phyloP scores from a whole-genome alignment of 2,888 invertebrate genomes.

The Phaonia tiefii region DNA sequence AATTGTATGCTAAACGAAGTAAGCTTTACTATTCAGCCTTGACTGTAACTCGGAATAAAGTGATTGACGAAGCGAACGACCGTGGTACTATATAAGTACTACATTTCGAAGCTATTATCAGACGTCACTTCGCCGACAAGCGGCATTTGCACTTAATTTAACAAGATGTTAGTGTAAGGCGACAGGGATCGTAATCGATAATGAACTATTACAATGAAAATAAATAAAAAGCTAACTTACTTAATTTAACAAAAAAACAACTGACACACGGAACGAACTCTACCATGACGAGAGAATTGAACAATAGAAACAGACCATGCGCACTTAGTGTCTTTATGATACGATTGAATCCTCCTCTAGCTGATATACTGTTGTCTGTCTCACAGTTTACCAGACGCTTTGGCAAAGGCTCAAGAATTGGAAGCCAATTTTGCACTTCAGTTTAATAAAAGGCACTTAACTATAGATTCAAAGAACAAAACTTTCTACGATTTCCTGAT shows the following conservation, averaged over 20 bases:
- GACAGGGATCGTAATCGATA: conserved; percentile 16
- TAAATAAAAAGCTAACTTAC: conserved; percentile 41
- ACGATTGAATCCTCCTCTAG: conserved; percentile 36
- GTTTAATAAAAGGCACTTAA: not conserved
- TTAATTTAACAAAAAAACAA: conserved; percentile 48
- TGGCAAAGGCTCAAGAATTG: conserved; percentile 46
- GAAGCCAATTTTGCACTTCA: conserved; percentile 6
- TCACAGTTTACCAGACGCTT: conserved; percentile 46
- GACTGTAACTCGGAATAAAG: not conserved
- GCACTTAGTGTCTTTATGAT: conserved; percentile 50
- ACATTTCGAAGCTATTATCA: not conserved
- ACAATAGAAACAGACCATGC: conserved; percentile 41
- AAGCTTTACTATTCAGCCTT: not conserved
- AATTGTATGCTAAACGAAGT: not conserved
- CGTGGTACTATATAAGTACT: not conserved
- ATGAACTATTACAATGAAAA: conserved; percentile 40
- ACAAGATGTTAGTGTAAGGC: not conserved
- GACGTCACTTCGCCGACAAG: not conserved
- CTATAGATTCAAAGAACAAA: not conserved
- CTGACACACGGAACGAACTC: conserved; percentile 48
- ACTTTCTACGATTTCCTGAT: not conserved
- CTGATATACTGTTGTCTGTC: conserved; percentile 52
- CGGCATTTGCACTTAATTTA: not conserved
- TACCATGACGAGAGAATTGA: conserved; percentile 43
- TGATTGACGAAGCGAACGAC: not conserved